phyloP scores from a whole-genome alignment of 2,797 vertebrate species.

The Rhinichthys osculus region DNA sequence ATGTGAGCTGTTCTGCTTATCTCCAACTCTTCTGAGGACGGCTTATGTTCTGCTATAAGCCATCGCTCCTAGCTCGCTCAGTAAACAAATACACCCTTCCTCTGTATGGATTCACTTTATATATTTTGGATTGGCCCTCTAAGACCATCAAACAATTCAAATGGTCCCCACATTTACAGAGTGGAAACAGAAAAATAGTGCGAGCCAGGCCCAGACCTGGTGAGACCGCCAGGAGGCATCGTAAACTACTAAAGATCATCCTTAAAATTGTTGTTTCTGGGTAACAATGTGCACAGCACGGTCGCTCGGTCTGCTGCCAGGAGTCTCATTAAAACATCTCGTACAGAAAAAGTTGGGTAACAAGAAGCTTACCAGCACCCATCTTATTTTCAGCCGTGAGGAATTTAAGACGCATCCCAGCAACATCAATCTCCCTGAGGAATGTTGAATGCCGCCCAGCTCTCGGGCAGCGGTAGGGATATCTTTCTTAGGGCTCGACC shows the following conservation, averaged over 20 bases:
- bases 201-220: neutral
- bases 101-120: conserved; percentile 48
- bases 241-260: conserved; percentile 41
- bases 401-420: conserved; percentile 47
- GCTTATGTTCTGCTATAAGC: conserved; percentile 47
- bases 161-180: conserved; percentile 23
- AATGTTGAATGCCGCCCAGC: conserved; percentile 50
- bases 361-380: conserved; percentile 21
- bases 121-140: conserved; percentile 52
- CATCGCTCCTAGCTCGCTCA: conserved; percentile 39
- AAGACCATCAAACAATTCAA: conserved; percentile 52
- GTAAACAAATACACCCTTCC: conserved; percentile 59
- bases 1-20: conserved; percentile 56
- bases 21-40: conserved; percentile 39
- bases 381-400: conserved; percentile 38
- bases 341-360: conserved; percentile 9
- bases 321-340: conserved; percentile 30
- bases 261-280: conserved; percentile 22
- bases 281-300: conserved; percentile 4
- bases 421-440: conserved; percentile 50
- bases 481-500: conserved; percentile 34
- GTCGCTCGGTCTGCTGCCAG: conserved; percentile 6
- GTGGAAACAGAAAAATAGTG: neutral
- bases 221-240: conserved; percentile 10
- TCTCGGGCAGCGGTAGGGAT: neutral